phyloP scores from a whole-genome alignment of 2,888 invertebrate species.

The Isoperla grammatica region DNA sequence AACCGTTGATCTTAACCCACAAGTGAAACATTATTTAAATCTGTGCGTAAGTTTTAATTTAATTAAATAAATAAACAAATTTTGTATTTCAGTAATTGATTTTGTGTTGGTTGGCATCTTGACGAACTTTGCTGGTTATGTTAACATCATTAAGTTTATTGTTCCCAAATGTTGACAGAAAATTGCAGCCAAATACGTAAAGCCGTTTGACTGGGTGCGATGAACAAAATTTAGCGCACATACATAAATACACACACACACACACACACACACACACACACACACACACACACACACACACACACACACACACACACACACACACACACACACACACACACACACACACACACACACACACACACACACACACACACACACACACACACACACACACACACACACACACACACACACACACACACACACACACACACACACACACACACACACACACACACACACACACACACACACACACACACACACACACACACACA shows the following conservation, averaged over 20 bases:
- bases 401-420: constrained; percentile 22
- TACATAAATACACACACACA: constrained; percentile 20
- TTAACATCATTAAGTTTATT: no score
- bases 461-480: constrained; percentile 22
- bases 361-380: constrained; percentile 22
- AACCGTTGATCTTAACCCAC: no score
- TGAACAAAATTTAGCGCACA: no score
- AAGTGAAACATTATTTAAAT: no score
- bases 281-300: constrained; percentile 22
- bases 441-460: constrained; percentile 22
- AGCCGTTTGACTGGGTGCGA: no score
- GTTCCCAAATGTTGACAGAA: no score
- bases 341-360: constrained; percentile 22
- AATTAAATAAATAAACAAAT: no score
- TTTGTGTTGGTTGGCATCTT: no score
- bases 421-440: constrained; percentile 22
- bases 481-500: constrained; percentile 22
- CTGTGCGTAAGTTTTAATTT: no score
- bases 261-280: constrained; percentile 22
- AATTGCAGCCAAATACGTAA: no score
- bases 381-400: constrained; percentile 22
- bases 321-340: constrained; percentile 22
- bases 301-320: constrained; percentile 22
- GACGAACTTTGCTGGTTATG: no score
- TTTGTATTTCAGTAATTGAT: no score